These are phyloP conservation scores for Gymnogyps californianus DNA, from an alignment of 2,113 vertebrate genomes.

Conservation along the genomic window DNA sequence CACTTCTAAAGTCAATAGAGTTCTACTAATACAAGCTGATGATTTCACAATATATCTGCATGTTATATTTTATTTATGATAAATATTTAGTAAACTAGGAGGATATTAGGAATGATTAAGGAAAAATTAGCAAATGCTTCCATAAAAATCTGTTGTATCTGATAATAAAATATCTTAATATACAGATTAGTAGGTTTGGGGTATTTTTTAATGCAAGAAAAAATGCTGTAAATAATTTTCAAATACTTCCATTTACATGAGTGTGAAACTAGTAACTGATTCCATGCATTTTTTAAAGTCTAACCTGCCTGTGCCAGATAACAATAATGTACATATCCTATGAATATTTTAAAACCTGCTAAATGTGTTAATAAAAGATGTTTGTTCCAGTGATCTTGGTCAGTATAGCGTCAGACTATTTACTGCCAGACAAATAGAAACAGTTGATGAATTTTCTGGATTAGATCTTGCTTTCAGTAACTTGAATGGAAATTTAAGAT, in stretches of 20 bases:
- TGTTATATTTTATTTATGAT: not conserved
- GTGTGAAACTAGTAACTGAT: not conserved
- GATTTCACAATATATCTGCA: not conserved
- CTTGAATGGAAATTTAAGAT: not conserved
- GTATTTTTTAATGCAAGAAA: not conserved
- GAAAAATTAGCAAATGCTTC: not conserved
- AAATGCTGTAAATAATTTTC: conserved; percentile 1
- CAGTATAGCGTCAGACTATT: conserved; percentile 14
- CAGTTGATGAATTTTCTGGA: not conserved
- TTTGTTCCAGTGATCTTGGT: conserved; percentile 26
- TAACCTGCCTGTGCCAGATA: conserved; percentile 4
- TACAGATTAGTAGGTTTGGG: not conserved
- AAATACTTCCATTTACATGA: conserved; percentile 26
- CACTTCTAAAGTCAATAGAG: not conserved
- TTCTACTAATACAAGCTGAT: not conserved
- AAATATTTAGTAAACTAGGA: not conserved
- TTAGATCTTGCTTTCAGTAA: not conserved
- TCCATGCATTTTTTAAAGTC: conserved; percentile 55
- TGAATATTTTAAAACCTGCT: conserved; percentile 64
- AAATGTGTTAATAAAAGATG: conserved; percentile 50
- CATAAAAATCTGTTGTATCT: not conserved
- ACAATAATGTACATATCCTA: conserved; percentile 40
- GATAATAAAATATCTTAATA: not conserved
- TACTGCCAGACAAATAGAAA: conserved; percentile 32
- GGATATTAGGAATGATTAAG: not conserved